Evolutionary conservation across 1,140 invertebrate species (phyloP).

Genomic region (Drosophila lacertosa): DNA sequence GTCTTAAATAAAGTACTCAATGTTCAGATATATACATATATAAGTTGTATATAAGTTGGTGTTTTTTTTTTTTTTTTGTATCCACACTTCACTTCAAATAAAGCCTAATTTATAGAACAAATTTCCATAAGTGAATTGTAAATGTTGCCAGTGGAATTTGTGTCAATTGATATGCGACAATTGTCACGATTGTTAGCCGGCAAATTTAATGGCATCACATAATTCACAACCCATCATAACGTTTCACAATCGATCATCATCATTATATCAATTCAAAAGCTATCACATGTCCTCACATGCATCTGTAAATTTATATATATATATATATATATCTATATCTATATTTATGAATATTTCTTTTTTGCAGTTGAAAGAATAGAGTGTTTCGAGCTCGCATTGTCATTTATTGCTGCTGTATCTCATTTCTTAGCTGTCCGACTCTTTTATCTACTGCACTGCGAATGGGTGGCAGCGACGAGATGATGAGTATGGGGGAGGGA

Average conservation of each 20-base stretch:
- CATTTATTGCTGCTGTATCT: slow-evolving; percentile 42
- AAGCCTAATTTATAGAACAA: no score
- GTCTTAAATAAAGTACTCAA: no score
- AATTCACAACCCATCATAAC: neutral
- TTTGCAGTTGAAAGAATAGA: neutral
- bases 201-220: neutral
- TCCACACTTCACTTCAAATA: no score
- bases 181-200: neutral
- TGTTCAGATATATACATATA: no score
- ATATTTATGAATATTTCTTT: no score
- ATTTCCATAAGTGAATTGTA: no score
- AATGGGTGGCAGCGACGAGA: neutral
- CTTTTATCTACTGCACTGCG: slow-evolving; percentile 64
- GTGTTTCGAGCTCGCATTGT: slow-evolving; percentile 40
- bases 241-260: neutral
- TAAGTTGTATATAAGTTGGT: no score
- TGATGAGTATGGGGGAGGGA: neutral
- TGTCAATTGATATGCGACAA: neutral
- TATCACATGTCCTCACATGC: neutral
- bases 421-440: slow-evolving; percentile 31
- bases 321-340: neutral
- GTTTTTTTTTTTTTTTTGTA: no score
- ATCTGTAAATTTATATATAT: no score
- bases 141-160: neutral
- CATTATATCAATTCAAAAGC: neutral